phyloP scores from a whole-genome alignment of 2,797 vertebrate genomes.

The Neostethus bicornis region DNA sequence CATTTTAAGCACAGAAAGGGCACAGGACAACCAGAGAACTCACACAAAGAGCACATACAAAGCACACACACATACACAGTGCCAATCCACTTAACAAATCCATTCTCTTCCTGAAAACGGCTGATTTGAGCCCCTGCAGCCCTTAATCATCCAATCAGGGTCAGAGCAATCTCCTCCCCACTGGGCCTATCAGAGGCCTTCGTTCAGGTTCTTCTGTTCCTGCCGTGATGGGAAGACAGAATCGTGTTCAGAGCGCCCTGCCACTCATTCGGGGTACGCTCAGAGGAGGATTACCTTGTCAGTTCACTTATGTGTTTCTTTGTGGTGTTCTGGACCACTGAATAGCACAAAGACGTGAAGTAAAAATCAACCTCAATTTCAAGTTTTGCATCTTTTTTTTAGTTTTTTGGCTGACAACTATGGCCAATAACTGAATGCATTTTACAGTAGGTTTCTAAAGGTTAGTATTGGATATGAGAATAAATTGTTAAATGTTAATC shows the following conservation, averaged over 20 bases:
- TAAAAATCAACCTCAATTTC: constrained; percentile 47
- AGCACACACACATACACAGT: constrained; percentile 69
- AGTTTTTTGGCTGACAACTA: neutral
- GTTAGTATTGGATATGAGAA: too few relatives aligned
- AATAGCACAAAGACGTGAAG: constrained; percentile 31
- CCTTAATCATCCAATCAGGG: constrained; percentile 95
- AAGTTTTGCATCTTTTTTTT: constrained; percentile 30
- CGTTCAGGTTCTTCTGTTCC: constrained; percentile 83
- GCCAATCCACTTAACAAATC: constrained; percentile 90
- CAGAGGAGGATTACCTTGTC: constrained; percentile 52
- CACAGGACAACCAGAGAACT: constrained; percentile 47
- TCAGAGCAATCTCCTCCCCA: constrained; percentile 89
- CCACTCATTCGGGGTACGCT: constrained; percentile 65
- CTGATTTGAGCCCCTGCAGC: constrained; percentile 91
- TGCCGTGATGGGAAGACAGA: constrained; percentile 64
- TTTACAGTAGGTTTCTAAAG: neutral
- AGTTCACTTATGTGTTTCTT: constrained; percentile 61
- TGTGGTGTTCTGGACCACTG: constrained; percentile 30
- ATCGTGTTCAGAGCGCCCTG: constrained; percentile 74
- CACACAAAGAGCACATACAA: constrained; percentile 64
- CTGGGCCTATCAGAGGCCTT: constrained; percentile 83
- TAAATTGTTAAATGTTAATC: too few relatives aligned
- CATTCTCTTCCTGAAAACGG: constrained; percentile 86
- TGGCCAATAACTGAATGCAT: neutral
- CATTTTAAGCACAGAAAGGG: constrained; percentile 38